Evolutionary conservation across 2,113 vertebrate species (phyloP), one percentile per base, ranked within the genome.

Genomic region (Actinemys pallida): DNA sequence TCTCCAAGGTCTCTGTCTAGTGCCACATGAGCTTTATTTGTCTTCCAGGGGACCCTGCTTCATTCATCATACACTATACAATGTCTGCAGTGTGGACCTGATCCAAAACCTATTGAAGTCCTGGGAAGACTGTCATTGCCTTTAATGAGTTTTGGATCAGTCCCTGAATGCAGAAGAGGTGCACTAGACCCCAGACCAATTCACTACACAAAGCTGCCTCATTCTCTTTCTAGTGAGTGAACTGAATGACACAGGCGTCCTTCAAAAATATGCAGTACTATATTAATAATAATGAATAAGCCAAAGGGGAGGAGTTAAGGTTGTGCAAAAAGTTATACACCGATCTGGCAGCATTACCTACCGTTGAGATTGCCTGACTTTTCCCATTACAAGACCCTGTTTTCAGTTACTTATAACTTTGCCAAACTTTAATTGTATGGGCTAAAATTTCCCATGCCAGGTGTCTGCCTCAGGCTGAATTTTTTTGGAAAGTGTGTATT

Each of bases 21-120:
- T 0, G 0, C 1, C 54, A 22, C 11, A 14, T 27, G 52, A 84
- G 3, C 6, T 8, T 0, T 31, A 10, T 72, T 72, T 69, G 17
- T 87, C 42, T 81, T 78, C 25, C 42, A 52, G 47, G 29, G 87
- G 2, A n/a, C 5, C 1, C 1, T 5, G 7, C 14, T 81, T 93
- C 50, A 10, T 50, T 85, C 6, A 7, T 47, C 10, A 78, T 78
- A 78, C 5, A 45, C 20, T 22, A 25, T 35, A 50, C 22, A 54
- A n/a, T 0, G 0, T 39, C 29, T 24, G 29, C 29, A 49, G 20
- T 14, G 29, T 69, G 42, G 84, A 49, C 54, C 31, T 12, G 72
- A 25, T 17, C 20, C 56, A 88, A 75, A 78, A 22, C 7, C 31
- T 12, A 11, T 27, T 25, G 92, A 20, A 54, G 45, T 25, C 89